These are phyloP conservation scores for Melanerpes formicivorus DNA, from an alignment of 2,113 vertebrate species.

Conservation along the genomic window DNA sequence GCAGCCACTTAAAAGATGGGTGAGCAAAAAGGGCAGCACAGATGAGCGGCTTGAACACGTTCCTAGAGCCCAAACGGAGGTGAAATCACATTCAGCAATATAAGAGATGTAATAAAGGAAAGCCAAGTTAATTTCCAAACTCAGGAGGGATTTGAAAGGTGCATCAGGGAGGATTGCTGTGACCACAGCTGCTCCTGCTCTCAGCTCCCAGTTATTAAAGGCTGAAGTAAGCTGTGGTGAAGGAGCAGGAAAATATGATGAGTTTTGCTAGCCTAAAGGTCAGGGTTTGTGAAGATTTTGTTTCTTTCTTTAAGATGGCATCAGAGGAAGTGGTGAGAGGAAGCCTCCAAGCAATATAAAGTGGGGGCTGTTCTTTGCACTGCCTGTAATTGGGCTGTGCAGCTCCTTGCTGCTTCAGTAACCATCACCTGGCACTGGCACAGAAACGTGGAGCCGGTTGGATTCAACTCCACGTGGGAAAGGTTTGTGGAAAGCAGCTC, in stretches of 20 bases:
- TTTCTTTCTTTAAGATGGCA: background rate
- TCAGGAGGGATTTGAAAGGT: background rate
- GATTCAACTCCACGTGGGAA: background rate
- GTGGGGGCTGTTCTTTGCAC: background rate
- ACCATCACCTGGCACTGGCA: background rate
- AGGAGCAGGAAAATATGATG: background rate
- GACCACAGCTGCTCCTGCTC: background rate
- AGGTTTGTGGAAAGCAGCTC: background rate
- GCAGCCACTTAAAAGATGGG: background rate
- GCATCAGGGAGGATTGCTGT: background rate
- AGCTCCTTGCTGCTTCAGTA: background rate
- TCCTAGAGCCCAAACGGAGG: background rate
- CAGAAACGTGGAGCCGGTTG: background rate
- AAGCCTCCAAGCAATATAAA: background rate
- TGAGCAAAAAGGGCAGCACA: background rate
- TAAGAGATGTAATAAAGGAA: background rate
- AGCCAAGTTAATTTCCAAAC: background rate
- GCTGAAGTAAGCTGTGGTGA: background rate
- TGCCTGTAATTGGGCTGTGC: background rate
- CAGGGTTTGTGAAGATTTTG: background rate
- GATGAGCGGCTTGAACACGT: background rate
- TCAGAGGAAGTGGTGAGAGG: background rate
- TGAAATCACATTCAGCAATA: background rate
- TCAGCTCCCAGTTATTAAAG: background rate
- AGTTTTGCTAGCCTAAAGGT: background rate